These are phyloP conservation scores for Dynastes maya DNA, from an alignment of 2,888 invertebrate species.

Conservation along the genomic window DNA sequence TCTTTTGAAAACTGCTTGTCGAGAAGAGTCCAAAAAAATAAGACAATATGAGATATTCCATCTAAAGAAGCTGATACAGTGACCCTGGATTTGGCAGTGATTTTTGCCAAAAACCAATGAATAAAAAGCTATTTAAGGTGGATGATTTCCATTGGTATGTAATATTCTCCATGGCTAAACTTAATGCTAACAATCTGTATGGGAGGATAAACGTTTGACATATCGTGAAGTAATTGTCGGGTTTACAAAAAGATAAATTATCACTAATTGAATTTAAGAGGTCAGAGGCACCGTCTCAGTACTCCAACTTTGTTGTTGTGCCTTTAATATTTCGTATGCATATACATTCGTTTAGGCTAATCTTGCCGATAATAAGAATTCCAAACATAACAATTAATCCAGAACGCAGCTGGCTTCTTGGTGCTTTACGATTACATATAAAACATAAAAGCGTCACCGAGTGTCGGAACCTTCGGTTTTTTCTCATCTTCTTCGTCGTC, in stretches of 20 bases:
- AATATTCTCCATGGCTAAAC: not conserved
- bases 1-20: too few relatives aligned
- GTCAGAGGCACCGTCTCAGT: constrained; percentile 28
- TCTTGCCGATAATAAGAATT: constrained; percentile 31
- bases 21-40: too few relatives aligned
- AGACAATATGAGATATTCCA: too few relatives aligned
- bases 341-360: constrained; percentile 19
- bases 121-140: too few relatives aligned
- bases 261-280: constrained; percentile 49
- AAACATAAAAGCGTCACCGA: constrained; percentile 33
- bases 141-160: too few relatives aligned
- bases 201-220: constrained; percentile 36
- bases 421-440: constrained; percentile 32
- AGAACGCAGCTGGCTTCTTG: constrained; percentile 34
- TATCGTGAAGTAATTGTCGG: constrained; percentile 49
- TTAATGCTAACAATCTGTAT: not conserved
- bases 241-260: constrained; percentile 49
- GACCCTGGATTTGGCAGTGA: too few relatives aligned
- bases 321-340: not conserved
- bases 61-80: too few relatives aligned
- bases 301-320: constrained; percentile 28
- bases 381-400: constrained; percentile 33
- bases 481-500: not conserved
- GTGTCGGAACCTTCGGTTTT: constrained; percentile 3
- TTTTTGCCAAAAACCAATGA: too few relatives aligned